Evolutionary conservation across 2,888 invertebrate genomes (phyloP).

Genomic region (Diadegma fenestrale): DNA sequence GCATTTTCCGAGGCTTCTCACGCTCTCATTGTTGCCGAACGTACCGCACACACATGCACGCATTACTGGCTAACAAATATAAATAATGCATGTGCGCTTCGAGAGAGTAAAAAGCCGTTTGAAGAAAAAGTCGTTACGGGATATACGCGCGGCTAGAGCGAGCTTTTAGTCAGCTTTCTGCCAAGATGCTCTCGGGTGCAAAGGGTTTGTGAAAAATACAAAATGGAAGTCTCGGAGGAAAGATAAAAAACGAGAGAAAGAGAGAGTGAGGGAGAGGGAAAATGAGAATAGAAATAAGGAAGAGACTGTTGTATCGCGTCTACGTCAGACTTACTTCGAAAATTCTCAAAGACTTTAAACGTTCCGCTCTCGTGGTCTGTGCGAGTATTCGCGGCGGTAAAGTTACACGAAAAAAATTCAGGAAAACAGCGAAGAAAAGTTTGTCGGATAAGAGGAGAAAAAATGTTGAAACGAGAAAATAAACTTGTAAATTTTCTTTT

Average conservation of each 20-base stretch:
- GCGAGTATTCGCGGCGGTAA: background rate
- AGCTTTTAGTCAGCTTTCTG: constrained; percentile 66
- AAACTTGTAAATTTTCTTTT: constrained; percentile 25
- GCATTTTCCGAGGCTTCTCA: constrained; percentile 6
- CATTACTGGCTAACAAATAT: constrained; percentile 13
- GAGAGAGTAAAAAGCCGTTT: constrained; percentile 37
- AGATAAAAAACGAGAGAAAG: constrained; percentile 7
- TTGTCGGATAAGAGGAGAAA: background rate
- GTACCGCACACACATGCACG: background rate
- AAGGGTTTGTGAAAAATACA: constrained; percentile 65
- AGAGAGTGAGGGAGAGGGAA: constrained; percentile 11
- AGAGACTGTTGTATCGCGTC: constrained; percentile 41
- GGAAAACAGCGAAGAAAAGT: constrained; percentile 51
- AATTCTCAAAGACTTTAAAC: constrained; percentile 55
- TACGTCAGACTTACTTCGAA: constrained; percentile 44
- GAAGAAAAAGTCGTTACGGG: constrained; percentile 57
- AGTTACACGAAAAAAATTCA: constrained; percentile 38
- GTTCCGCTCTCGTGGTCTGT: constrained; percentile 35
- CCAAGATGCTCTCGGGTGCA: constrained; percentile 58
- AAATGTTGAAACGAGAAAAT: constrained; percentile 33
- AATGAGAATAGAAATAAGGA: constrained; percentile 34
- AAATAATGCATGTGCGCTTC: constrained; percentile 55
- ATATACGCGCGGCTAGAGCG: constrained; percentile 47
- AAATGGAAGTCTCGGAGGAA: constrained; percentile 55
- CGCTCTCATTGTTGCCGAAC: constrained; percentile 38